Conservation (phyloP, 2,113 vertebrate species). For the Lampris incognitus region DNA sequence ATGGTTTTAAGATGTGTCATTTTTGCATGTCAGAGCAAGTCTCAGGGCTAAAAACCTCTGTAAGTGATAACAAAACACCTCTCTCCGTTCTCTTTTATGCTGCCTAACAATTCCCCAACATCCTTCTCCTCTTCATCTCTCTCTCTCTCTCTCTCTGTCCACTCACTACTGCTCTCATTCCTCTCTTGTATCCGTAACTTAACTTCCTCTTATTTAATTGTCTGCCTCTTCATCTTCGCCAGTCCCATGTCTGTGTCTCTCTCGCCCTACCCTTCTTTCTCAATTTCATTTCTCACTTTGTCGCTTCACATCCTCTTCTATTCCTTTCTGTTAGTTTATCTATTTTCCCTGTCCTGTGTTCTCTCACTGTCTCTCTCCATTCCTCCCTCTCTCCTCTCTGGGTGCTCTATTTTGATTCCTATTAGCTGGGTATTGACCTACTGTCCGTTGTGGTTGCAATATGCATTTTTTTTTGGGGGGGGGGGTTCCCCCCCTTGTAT, state of each 20-base stretch:
- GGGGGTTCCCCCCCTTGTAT: no score
- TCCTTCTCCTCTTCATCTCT: no score
- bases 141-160: no score
- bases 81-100: no score
- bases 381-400: conserved; percentile 8
- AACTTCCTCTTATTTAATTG: neutral
- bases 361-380: conserved; percentile 16
- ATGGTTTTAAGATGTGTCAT: no score
- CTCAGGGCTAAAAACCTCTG: no score
- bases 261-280: neutral
- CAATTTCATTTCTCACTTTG: neutral
- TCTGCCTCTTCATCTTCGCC: neutral
- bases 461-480: conserved; percentile 6
- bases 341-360: conserved; percentile 5
- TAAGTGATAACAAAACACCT: no score
- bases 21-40: no score
- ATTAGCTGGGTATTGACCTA: conserved; percentile 47
- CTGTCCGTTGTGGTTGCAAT: conserved; percentile 38
- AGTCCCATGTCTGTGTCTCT: neutral
- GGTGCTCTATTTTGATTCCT: neutral
- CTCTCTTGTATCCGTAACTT: no score
- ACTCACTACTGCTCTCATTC: no score
- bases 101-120: no score
- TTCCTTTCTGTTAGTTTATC: neutral
- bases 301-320: neutral